These are phyloP conservation scores for Megalops cyprinoides DNA, from an alignment of 2,797 vertebrate genomes.

Conservation along the genomic window DNA sequence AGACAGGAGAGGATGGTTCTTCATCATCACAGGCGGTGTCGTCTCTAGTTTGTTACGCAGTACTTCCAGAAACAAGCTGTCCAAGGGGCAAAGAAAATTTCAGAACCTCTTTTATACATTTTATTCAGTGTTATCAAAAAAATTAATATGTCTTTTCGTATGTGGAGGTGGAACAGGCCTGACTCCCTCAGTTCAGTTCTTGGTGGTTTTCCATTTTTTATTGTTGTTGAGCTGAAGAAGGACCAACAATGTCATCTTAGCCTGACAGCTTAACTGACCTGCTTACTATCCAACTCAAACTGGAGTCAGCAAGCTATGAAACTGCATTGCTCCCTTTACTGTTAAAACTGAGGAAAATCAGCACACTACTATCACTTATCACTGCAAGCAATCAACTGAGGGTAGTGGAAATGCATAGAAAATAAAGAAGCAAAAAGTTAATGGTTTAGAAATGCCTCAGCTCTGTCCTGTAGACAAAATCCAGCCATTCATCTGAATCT, in stretches of 20 bases:
- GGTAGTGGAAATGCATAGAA: no score
- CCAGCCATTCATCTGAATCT: no score
- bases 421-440: no score
- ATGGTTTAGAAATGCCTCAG: no score
- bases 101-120: neutral
- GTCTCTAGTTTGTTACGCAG: slow-evolving; percentile 77
- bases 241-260: neutral
- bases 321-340: no score
- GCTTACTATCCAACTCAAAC: neutral
- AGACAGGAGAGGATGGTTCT: slow-evolving; percentile 26
- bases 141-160: neutral
- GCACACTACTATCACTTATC: no score
- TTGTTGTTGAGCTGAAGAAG: neutral
- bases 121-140: slow-evolving; percentile 9
- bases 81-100: slow-evolving; percentile 23
- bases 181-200: no score
- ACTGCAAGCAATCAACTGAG: no score
- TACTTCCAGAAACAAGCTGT: slow-evolving; percentile 85
- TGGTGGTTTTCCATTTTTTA: neutral
- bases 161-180: neutral
- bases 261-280: neutral
- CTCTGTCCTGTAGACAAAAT: no score
- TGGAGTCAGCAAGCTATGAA: neutral
- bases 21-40: neutral
- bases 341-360: no score